phyloP scores from a whole-genome alignment of 2,797 vertebrate genomes.

The Intellagama lesueurii region DNA sequence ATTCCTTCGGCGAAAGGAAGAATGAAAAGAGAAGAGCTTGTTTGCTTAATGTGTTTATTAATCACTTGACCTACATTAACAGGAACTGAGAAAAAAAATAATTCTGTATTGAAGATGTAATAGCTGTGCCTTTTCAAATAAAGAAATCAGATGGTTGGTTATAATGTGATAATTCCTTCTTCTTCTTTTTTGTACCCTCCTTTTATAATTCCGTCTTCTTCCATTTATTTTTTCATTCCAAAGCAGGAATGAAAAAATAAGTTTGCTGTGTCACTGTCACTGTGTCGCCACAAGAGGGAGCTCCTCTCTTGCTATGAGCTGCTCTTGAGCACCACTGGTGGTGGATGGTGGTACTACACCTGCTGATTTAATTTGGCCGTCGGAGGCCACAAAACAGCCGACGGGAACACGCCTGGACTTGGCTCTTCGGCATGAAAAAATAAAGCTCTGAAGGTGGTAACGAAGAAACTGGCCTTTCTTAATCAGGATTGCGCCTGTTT shows the following conservation, averaged over 20 bases:
- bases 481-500: no score
- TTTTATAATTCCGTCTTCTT: no score
- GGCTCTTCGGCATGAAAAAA: background rate
- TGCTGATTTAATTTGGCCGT: background rate
- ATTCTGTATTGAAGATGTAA: slow-evolving; percentile 76
- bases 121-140: slow-evolving; percentile 83
- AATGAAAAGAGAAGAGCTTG: slow-evolving; percentile 58
- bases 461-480: no score
- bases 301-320: background rate
- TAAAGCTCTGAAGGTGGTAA: no score
- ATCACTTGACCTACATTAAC: slow-evolving; percentile 71
- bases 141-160: slow-evolving; percentile 81
- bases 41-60: slow-evolving; percentile 76
- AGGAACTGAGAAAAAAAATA: slow-evolving; percentile 65
- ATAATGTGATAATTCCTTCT: slow-evolving; percentile 14
- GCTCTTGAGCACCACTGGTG: background rate
- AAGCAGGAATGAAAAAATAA: no score
- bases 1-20: slow-evolving; percentile 75
- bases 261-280: no score
- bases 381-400: background rate
- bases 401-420: background rate
- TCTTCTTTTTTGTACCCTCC: background rate
- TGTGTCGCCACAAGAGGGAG: background rate
- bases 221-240: background rate
- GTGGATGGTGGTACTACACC: background rate